Base-by-base conservation (phyloP, 92 coral and sea anemone species). In the Umimayanthus kanabou region DNA sequence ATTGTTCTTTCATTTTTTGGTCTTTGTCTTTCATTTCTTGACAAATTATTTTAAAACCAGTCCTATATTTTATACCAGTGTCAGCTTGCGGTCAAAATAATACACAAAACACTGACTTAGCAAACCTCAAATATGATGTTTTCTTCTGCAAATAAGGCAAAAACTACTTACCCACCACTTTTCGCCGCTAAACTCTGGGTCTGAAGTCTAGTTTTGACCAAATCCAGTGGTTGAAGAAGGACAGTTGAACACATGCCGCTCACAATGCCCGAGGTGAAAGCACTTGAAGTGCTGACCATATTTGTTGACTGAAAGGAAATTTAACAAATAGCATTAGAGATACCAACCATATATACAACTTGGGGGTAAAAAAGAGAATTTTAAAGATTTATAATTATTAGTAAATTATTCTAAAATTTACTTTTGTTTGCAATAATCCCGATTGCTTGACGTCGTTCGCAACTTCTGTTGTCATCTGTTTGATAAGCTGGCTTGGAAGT, bases 191-290 rank as follows among this genome's bases (percentile, higher is more conserved):
- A 30, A 45, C 92, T 81, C 40, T 87, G 92, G 16, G 92, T 89
- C 80, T 96, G 98, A 86, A 97, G 91, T 73, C 98, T 88, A 13
- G 99, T 97, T 84, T 97, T 97, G 29, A 97, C 94, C 88, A 97
- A 90, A 85, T 95, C 99, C 67, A 97, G 86, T 5, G 99, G 99
- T 77, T 97, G 99, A 75, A 97, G 92, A 40, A 97, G 84, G 39
- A 97, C 84, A 61, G 99, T 94, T 30, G 99, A 97, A 79, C 92
- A 92, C 9, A 98, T 92, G 20, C 99, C 99, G 90, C 99, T 97
- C 70, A 95, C 90, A 69, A 98, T 88, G 23, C 99, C 99, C 30
- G 97, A 96, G 29, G 93, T 70, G 53, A 97, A 92, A 2, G 98
- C 99, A 50, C 93, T 94, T 18, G 87, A 67, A 1, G 87, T 83